Base-by-base conservation (phyloP, 2,888 invertebrate genomes). In the Agrochola circellaris region DNA sequence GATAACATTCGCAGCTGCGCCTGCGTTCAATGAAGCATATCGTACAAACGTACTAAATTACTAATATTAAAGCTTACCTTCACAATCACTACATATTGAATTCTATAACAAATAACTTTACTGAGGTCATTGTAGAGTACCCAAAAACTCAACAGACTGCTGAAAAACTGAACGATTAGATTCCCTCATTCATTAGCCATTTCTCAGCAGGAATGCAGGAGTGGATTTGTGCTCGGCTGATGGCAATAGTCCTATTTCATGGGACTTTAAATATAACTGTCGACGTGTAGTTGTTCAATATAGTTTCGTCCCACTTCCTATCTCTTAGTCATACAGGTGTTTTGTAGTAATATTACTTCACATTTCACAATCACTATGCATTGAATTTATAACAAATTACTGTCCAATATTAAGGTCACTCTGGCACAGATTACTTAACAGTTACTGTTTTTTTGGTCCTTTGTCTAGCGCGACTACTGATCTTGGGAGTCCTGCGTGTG, bases 21-120 rank as follows among this genome's bases (percentile, higher is more conserved):
- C 26, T 48, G 54, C 23, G 30, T 48, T 67, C 81, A 84, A 48
- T 82, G 67, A 26, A 81, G 75, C 85, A 56, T 84, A 65, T 65
- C 84, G n/a, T 56, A 80, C 56, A 81, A 58, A 65, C 61, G 42
- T 69, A 42, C n/a, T 20, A n/a, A 68, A 68, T 68, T 68, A 68
- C 68, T 51, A n/a, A 42, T 70, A 56, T 58, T 54, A 58, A 75
- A 42, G 48, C 13, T 74, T 62, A 66, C 82, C 74, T 71, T 71
- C 85, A 80, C 65, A 81, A 60, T 78, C 65, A 45, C 65, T 15
- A 56, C 58, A 78, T 62, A 61, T 60, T 69, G 20, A 61, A 3
- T 51, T 42, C 17, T 51, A n/a, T 60, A 34, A 60, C 30, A 56
- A 77, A 74, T 56, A 54, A 6, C 6, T 45, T 20, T 26, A 20